Conservation (phyloP, 2,888 invertebrate genomes). For the Aphidoletes aphidimyza region DNA sequence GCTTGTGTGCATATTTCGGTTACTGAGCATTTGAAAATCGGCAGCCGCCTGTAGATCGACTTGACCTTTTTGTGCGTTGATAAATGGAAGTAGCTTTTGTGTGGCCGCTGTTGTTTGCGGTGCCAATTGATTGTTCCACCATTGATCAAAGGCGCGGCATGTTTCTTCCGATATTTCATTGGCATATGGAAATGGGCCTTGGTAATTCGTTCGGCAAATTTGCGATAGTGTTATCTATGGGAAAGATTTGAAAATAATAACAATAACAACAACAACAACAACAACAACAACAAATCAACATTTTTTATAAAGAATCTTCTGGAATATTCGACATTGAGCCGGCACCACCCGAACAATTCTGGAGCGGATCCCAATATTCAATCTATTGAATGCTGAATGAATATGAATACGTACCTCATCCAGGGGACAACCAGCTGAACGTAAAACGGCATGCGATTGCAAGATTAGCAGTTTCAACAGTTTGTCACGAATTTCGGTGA, state of each 20-base stretch:
- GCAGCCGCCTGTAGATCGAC: conserved; percentile 69
- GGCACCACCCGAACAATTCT: too few relatives aligned
- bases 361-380: too few relatives aligned
- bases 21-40: conserved; percentile 65
- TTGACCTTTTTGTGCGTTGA: conserved; percentile 66
- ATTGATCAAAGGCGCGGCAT: conserved; percentile 88
- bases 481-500: conserved; percentile 92
- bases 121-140: conserved; percentile 84
- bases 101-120: conserved; percentile 69
- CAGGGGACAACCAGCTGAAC: conserved; percentile 91
- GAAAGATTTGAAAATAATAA: too few relatives aligned
- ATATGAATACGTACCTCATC: conserved; percentile 81
- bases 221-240: conserved; percentile 81
- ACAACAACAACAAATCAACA: too few relatives aligned
- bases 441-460: conserved; percentile 86
- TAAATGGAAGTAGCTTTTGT: conserved; percentile 68
- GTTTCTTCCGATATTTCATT: conserved; percentile 85
- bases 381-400: background rate
- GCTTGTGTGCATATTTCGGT: conserved; percentile 38
- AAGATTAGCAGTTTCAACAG: conserved; percentile 86
- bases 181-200: conserved; percentile 73
- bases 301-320: too few relatives aligned
- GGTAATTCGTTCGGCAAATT: conserved; percentile 81
- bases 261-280: too few relatives aligned
- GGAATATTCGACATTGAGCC: too few relatives aligned